A percentile compares a stretch with the other conserved stretches of the same genome.
Evolutionary conservation across 2,113 vertebrate species (phyloP).

Genomic region (Heloderma charlesbogerti): DNA sequence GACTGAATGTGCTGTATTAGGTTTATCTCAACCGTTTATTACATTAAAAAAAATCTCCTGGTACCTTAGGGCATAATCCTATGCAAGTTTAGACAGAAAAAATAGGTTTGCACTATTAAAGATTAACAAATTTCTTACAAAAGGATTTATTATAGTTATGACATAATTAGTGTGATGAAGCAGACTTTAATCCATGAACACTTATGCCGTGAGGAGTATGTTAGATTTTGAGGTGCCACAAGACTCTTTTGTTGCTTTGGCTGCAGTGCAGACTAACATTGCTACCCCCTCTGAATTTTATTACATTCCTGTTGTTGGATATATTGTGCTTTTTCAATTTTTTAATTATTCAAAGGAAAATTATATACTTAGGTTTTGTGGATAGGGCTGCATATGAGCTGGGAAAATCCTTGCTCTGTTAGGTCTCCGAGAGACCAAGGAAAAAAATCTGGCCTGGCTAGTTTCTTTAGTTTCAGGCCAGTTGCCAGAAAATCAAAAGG

Average conservation of each 20-base stretch:
- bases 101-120: no score
- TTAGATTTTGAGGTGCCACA: no score
- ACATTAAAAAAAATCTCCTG: neutral
- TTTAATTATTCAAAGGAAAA: no score
- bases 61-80: no score
- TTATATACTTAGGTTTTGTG: neutral
- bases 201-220: neutral
- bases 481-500: neutral
- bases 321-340: no score
- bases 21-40: neutral
- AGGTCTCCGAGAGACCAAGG: neutral
- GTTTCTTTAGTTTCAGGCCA: neutral
- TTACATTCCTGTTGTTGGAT: neutral
- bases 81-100: no score
- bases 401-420: neutral
- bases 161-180: neutral
- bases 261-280: no score
- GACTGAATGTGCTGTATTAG: neutral
- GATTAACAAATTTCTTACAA: no score
- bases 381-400: neutral
- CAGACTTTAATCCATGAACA: neutral
- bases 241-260: no score
- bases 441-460: no score
- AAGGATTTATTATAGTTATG: neutral
- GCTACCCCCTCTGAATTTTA: no score